Evolutionary conservation across 2,113 vertebrate genomes (phyloP), one percentile per base, ranked within the genome.

Genomic region (Phocoena phocoena): DNA sequence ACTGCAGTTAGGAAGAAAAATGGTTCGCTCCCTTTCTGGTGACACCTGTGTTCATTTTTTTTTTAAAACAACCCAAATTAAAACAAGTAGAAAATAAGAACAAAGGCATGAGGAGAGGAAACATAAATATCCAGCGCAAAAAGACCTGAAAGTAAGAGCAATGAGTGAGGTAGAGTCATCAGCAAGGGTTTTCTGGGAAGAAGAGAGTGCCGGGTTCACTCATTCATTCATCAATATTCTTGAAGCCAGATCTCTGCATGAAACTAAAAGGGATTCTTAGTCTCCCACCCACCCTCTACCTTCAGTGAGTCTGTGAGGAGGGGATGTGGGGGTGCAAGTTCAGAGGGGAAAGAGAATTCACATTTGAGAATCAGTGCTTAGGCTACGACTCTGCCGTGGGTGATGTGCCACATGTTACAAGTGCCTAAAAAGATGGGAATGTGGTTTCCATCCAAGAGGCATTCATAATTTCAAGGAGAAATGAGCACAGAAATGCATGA

Each of bases 41-140:
- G 62, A 41, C 33, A 81, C n/a, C 21, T 53, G 41, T 41, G 33
- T 80, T 55, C 62, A 77, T 44, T 77, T 41, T 83, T 41, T 53
- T 25, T 50, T 47, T 11, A 47, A 71, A 23, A 62, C 11, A 83
- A 77, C 3, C 33, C 44, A 88, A 41, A 41, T 47, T 70, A 63
- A 89, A 95, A 80, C 44, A 80, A 36, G 28, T 23, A 88, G 33
- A 95, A 95, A 84, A 68, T 55, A n/a, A 58, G 70, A 90, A 17
- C 11, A 73, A 96, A 41, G 25, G 13, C 14, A 74, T 44, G 3
- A 62, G 47, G 12, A 82, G 14, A 63, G 23, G 36, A 73, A 88
- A 79, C 10, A 38, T 31, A 76, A 76, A 47, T n/a, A 70, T 11
- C 79, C 36, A 44, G 26, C 60, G 38, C 41, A 50, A 81, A 81